Evolutionary conservation across 2,888 invertebrate genomes (phyloP).

Genomic region (Phengaris arion): DNA sequence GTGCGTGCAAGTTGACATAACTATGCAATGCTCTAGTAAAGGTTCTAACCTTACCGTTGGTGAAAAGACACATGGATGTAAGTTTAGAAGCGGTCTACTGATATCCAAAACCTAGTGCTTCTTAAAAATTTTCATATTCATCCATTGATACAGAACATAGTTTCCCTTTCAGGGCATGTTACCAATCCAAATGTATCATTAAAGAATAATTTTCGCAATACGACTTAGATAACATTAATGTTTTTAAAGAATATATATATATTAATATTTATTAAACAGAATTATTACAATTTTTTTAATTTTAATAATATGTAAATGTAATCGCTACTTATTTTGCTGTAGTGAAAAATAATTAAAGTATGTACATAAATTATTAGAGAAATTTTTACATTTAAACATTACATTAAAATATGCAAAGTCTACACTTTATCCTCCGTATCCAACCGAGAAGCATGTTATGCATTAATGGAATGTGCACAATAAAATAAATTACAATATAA

Average conservation of each 20-base stretch:
- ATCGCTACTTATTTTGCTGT: neutral
- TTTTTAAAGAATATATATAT: neutral
- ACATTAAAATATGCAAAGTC: neutral
- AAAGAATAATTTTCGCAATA: neutral
- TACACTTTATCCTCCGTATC: conserved; percentile 31
- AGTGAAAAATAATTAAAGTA: neutral
- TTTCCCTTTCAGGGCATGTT: conserved; percentile 44
- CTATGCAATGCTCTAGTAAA: neutral
- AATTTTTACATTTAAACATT: neutral
- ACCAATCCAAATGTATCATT: conserved; percentile 19
- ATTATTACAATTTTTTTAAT: neutral
- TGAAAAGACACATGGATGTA: neutral
- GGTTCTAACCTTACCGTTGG: neutral
- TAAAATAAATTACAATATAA: conserved; percentile 74
- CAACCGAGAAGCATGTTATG: conserved; percentile 67
- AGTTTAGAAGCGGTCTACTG: neutral
- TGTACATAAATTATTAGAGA: neutral
- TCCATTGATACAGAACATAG: conserved; percentile 73
- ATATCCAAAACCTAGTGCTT: conserved; percentile 64
- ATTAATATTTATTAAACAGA: neutral
- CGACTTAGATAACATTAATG: neutral
- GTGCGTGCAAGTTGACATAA: neutral
- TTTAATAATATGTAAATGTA: neutral
- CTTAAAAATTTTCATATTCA: conserved; percentile 61
- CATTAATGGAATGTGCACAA: conserved; percentile 73